These are phyloP conservation scores for Trypoxylon attenuatum DNA, from an alignment of 2,888 invertebrate species.

Conservation along the genomic window DNA sequence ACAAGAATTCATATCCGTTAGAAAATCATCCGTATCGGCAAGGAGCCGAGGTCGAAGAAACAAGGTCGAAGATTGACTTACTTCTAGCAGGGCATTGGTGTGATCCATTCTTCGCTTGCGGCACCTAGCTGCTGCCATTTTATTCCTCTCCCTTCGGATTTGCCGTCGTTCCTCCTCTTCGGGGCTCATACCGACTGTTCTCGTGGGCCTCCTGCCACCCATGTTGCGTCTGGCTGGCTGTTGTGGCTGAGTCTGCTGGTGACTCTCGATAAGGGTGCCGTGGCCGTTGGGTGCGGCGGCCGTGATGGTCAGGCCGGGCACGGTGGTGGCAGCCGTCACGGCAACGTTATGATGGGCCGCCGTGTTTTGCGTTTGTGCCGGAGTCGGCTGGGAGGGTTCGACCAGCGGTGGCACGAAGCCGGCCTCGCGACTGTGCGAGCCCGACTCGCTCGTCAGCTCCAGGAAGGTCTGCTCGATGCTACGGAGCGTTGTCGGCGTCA, in stretches of 20 bases:
- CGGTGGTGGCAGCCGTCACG: constrained; percentile 63
- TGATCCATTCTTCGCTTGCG: constrained; percentile 97
- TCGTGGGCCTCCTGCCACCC: constrained; percentile 88
- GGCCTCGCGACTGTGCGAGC: constrained; percentile 87
- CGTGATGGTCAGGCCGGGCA: constrained; percentile 62
- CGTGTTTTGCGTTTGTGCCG: constrained; percentile 72
- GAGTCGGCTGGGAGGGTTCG: constrained; percentile 72
- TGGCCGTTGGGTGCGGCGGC: constrained; percentile 66
- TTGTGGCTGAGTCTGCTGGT: constrained; percentile 55
- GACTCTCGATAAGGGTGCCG: constrained; percentile 48
- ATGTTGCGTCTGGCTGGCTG: constrained; percentile 83
- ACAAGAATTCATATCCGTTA: constrained; percentile 40
- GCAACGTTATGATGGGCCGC: constrained; percentile 69
- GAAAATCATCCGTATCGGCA: neutral
- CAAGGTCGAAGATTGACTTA: constrained; percentile 70
- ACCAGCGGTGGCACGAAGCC: constrained; percentile 92
- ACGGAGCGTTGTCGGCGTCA: constrained; percentile 94
- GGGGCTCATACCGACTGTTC: constrained; percentile 86
- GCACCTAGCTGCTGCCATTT: constrained; percentile 97
- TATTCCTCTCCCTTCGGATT: constrained; percentile 94
- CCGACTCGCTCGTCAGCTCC: constrained; percentile 87
- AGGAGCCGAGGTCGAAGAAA: neutral
- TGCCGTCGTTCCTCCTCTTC: constrained; percentile 95
- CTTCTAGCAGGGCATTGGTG: constrained; percentile 90
- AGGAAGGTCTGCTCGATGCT: constrained; percentile 94